phyloP scores from a whole-genome alignment of 2,888 invertebrate genomes.

The Dryobotodes eremita region DNA sequence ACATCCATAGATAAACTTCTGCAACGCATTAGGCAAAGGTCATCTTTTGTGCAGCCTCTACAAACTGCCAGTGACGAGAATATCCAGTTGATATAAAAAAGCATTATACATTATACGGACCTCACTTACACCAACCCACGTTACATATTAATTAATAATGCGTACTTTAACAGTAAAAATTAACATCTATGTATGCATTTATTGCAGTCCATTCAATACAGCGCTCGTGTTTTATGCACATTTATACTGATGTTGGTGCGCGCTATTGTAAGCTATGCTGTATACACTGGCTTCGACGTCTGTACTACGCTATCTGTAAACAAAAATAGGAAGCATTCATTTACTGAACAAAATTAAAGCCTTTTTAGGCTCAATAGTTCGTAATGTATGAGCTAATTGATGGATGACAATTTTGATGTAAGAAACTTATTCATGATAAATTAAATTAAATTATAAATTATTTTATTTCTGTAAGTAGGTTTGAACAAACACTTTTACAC shows the following conservation, averaged over 20 bases:
- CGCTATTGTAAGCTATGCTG: slow-evolving; percentile 84
- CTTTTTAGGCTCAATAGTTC: not conserved
- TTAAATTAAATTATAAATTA: no score
- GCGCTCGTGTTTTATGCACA: slow-evolving; percentile 76
- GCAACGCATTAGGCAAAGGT: slow-evolving; percentile 43
- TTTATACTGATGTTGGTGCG: slow-evolving; percentile 81
- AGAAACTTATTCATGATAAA: no score
- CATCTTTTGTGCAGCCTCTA: slow-evolving; percentile 55
- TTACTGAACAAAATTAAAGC: not conserved
- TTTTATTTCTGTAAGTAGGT: no score
- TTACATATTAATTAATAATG: slow-evolving; percentile 79
- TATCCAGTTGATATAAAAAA: slow-evolving; percentile 75
- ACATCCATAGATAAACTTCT: slow-evolving; percentile 60
- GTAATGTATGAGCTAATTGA: not conserved
- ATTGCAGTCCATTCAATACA: slow-evolving; percentile 83
- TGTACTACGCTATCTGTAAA: slow-evolving; percentile 81
- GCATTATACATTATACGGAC: slow-evolving; percentile 80
- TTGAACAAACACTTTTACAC: no score
- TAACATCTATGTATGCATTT: slow-evolving; percentile 84
- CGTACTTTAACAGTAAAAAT: slow-evolving; percentile 83
- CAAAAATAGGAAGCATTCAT: slow-evolving; percentile 46
- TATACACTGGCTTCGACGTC: slow-evolving; percentile 81
- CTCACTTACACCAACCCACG: slow-evolving; percentile 85
- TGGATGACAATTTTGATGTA: not conserved
- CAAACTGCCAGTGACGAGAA: slow-evolving; percentile 74